Conservation (phyloP, 1,140 invertebrate genomes). For the Fopius arisanus region DNA sequence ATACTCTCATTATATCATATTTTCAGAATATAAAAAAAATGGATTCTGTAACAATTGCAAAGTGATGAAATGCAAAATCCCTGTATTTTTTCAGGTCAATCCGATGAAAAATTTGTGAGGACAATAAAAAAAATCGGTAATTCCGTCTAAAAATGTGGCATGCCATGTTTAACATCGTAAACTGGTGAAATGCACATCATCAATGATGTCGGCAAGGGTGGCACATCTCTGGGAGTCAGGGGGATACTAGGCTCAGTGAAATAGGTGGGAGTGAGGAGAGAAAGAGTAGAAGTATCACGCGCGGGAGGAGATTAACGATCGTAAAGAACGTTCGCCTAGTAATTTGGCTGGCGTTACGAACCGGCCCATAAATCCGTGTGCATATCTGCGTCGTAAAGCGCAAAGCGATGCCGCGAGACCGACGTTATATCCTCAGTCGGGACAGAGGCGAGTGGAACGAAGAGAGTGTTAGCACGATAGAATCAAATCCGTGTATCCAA, state of each 20-base stretch:
- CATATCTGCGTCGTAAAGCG: constrained; percentile 41
- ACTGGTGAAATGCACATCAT: not conserved
- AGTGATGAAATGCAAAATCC: too few species aligned
- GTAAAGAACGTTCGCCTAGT: constrained; percentile 43
- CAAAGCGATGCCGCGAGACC: constrained; percentile 33
- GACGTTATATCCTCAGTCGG: constrained; percentile 9
- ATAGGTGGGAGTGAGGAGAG: constrained; percentile 14
- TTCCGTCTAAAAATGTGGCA: too few species aligned
- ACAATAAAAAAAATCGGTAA: too few species aligned
- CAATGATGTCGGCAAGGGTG: not conserved
- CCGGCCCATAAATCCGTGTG: constrained; percentile 40
- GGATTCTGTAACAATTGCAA: too few species aligned
- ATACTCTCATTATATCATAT: too few species aligned
- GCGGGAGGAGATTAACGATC: constrained; percentile 42
- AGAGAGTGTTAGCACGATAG: not conserved
- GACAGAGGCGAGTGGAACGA: constrained; percentile 7
- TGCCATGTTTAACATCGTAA: not conserved
- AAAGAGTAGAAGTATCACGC: constrained; percentile 26
- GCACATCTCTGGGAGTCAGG: not conserved
- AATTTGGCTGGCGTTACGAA: constrained; percentile 43
- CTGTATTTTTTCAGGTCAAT: too few species aligned
- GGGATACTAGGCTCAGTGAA: not conserved
- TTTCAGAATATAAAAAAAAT: too few species aligned
- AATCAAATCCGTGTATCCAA: not conserved
- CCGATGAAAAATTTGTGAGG: too few species aligned